phyloP scores from a whole-genome alignment of 2,888 invertebrate genomes.

The Polyommatus icarus region DNA sequence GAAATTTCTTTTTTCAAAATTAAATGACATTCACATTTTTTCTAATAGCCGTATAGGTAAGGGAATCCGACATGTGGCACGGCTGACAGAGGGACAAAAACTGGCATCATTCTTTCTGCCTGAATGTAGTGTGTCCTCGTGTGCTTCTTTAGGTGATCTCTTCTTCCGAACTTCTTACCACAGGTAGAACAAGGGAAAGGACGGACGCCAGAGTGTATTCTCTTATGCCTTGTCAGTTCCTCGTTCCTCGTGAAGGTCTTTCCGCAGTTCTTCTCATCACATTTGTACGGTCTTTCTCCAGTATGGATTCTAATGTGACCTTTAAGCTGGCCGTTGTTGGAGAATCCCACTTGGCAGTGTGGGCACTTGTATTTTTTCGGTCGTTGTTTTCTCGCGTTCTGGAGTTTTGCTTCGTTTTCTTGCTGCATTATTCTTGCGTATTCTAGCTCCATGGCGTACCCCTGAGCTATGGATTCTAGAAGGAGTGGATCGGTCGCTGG shows the following conservation, averaged over 20 bases:
- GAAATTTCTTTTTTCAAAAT: neutral
- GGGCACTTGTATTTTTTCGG: slow-evolving; percentile 96
- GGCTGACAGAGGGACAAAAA: slow-evolving; percentile 81
- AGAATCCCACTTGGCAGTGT: slow-evolving; percentile 93
- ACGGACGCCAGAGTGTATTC: slow-evolving; percentile 92
- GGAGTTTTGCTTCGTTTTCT: slow-evolving; percentile 84
- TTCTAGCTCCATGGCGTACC: slow-evolving; percentile 84
- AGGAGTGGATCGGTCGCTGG: slow-evolving; percentile 71
- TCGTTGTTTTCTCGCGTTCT: slow-evolving; percentile 86
- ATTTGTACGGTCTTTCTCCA: slow-evolving; percentile 93
- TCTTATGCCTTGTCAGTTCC: slow-evolving; percentile 93
- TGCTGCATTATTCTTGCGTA: slow-evolving; percentile 85
- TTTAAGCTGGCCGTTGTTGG: slow-evolving; percentile 95
- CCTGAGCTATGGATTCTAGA: slow-evolving; percentile 75
- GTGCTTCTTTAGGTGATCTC: slow-evolving; percentile 97
- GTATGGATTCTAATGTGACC: slow-evolving; percentile 96
- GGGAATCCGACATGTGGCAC: slow-evolving; percentile 67
- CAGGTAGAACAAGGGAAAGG: slow-evolving; percentile 93
- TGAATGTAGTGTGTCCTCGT: slow-evolving; percentile 89
- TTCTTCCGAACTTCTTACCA: slow-evolving; percentile 94
- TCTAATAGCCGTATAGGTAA: slow-evolving; percentile 80
- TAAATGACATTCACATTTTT: neutral
- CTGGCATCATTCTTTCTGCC: slow-evolving; percentile 82
- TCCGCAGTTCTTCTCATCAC: slow-evolving; percentile 91
- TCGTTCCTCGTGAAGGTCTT: slow-evolving; percentile 96